Base-by-base conservation (phyloP, 2,113 vertebrate species). In the Phodopus roborovskii region DNA sequence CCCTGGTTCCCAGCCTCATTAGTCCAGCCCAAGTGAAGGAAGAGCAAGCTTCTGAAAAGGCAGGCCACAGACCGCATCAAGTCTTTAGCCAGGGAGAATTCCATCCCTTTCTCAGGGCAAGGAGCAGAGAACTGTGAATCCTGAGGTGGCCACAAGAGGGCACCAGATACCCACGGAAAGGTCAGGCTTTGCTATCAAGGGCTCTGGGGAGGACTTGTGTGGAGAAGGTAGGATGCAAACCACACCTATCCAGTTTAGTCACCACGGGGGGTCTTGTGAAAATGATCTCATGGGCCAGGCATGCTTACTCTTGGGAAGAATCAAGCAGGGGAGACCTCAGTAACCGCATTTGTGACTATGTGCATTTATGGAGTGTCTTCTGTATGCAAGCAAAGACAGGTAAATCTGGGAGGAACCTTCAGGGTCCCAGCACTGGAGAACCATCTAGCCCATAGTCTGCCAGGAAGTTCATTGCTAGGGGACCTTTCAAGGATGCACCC, bases 91-190 rank as follows among this genome's bases (percentile, higher is more conserved):
- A 30, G 0, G 5, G 16, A 12, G 58, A 84, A 19, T 22, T 2
- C 0, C 0, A 7, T 19, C 6, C 22, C 5, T 1, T 3, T 36
- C 7, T 15, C 15, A 6, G 8, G 0, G 53, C 50, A 1, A 20
- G 17, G 7, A 84, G 10, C 0, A 0, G 0, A 33, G 42, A 8
- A 53, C 62, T 94, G 97, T 90, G 71, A 88, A 81, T 74, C 90
- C 17, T 0, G 0, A 5, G 5, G 73, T 20, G 4, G n/a, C 98
- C 98, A 98, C 98, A 83, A 97, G 98, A 98, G 98, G 98, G 98
- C 94, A 93, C 98, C 89, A 87, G 62, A 83, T 74, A 74, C 98
- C 15, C 92, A 73, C 94, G 19, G 97, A 98, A 97, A 50, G 20
- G 60, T 5, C 0, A 0, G 50, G 36, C 15, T 48, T 4, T 0